phyloP scores from a whole-genome alignment of 2,113 vertebrate genomes.

The Rhinogobius similis region DNA sequence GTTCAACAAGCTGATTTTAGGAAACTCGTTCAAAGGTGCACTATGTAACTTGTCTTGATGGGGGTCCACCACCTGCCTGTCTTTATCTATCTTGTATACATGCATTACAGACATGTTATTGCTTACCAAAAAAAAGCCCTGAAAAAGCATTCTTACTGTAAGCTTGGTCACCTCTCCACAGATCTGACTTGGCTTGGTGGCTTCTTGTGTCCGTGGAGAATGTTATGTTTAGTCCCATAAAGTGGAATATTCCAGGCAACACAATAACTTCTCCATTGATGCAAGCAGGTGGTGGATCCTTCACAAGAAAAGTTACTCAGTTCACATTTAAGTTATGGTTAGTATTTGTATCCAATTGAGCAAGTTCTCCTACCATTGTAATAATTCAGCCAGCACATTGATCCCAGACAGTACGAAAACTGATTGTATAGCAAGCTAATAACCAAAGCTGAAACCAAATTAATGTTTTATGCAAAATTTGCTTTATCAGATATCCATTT shows the following conservation, averaged over 20 bases:
- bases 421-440: neutral
- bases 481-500: conserved; percentile 57
- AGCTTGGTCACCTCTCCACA: too few species aligned
- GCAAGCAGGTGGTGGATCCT: neutral
- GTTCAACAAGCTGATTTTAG: too few species aligned
- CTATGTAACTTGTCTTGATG: too few species aligned
- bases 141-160: too few species aligned
- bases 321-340: neutral
- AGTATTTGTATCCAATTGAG: neutral
- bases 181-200: too few species aligned
- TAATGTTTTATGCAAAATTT: conserved; percentile 26
- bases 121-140: too few species aligned
- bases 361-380: neutral
- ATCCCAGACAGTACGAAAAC: neutral
- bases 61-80: too few species aligned
- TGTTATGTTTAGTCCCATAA: too few species aligned
- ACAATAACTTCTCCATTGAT: neutral
- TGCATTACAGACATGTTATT: too few species aligned
- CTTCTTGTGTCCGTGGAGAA: neutral
- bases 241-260: too few species aligned
- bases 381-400: neutral
- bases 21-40: too few species aligned
- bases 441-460: conserved; percentile 13
- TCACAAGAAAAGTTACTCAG: neutral
- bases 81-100: too few species aligned